Evolutionary conservation across 2,113 vertebrate genomes (phyloP).

Genomic region (Glaucomys volans): DNA sequence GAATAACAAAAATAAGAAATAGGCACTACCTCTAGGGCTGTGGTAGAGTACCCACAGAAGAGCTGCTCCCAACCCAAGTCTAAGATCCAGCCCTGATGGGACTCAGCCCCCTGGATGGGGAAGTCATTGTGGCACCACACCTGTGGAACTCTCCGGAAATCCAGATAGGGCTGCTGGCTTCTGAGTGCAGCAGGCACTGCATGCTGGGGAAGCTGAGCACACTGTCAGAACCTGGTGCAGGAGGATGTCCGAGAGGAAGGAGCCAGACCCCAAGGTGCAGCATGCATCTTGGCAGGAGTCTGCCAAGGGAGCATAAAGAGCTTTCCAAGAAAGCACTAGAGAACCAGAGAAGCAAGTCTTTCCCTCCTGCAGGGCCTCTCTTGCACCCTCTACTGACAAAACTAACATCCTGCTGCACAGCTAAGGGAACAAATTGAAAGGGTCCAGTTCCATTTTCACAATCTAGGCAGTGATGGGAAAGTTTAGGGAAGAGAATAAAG

Average conservation of each 20-base stretch:
- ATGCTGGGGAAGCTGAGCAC: not conserved
- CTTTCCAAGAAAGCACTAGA: no score
- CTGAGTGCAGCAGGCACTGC: accelerated
- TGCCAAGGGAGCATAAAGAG: not conserved
- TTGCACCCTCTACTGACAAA: not conserved
- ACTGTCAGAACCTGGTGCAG: not conserved
- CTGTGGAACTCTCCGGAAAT: not conserved
- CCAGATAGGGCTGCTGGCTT: no score
- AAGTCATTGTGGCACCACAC: not conserved
- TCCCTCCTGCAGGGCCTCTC: not conserved
- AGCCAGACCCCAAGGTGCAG: not conserved
- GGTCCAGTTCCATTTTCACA: not conserved
- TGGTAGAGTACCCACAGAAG: not conserved
- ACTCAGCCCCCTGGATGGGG: not conserved
- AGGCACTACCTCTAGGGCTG: not conserved
- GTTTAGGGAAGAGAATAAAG: not conserved
- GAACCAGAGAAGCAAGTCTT: not conserved
- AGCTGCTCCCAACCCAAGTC: not conserved
- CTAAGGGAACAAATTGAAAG: not conserved
- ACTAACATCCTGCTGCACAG: not conserved
- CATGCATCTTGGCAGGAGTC: not conserved
- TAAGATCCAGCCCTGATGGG: not conserved
- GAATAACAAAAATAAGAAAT: not conserved
- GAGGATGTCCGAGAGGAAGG: accelerated
- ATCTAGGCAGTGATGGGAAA: not conserved